Evolutionary conservation across 2,888 invertebrate genomes (phyloP), one percentile per base, ranked within the genome.

Genomic region (Eilema depressum): DNA sequence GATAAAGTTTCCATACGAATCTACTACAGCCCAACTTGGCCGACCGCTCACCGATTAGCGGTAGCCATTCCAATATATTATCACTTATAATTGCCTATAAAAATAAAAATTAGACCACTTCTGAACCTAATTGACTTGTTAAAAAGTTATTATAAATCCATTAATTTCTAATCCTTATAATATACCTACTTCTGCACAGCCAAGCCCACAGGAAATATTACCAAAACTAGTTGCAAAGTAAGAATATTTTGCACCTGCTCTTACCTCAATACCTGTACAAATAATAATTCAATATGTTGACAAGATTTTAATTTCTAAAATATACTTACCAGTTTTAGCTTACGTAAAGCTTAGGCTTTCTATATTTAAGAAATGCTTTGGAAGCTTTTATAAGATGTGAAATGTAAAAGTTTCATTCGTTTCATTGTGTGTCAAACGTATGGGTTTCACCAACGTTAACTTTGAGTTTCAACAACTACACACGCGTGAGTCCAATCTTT

Each of bases 191-290:
- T 67, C 28, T 8, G 64, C 66, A 70, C 72, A 74, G 47, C 37
- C 28, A 23, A 57, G 28, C 30, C 41, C 28, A 76, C 69, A 73
- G 79, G 76, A 81, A 76, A 70, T 60, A 71, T 57, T 65, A 66
- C 26, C 20, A 47, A 65, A 75, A 73, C 68, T 66, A 12, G 56
- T 65, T 28, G 61, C 20, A 20, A 69, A 69, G 70, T 70, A 28
- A 65, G 66, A 64, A 12, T 63, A 41, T 28, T 66, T 20, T 57
- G 66, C 25, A 33, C 33, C 57, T 33, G 56, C 20, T 66, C 25
- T 66, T 65, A 65, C 57, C 20, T 30, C 17, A n/a, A 28, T 61
- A 61, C 23, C 30, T 7, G 17, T 12, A 57, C 12, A 30, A 65
- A 64, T 53, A 33, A 65, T 57, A 57, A 57, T 57, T 65, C 23